phyloP scores from a whole-genome alignment of 2,113 vertebrate species.

The Pterocles gutturalis region DNA sequence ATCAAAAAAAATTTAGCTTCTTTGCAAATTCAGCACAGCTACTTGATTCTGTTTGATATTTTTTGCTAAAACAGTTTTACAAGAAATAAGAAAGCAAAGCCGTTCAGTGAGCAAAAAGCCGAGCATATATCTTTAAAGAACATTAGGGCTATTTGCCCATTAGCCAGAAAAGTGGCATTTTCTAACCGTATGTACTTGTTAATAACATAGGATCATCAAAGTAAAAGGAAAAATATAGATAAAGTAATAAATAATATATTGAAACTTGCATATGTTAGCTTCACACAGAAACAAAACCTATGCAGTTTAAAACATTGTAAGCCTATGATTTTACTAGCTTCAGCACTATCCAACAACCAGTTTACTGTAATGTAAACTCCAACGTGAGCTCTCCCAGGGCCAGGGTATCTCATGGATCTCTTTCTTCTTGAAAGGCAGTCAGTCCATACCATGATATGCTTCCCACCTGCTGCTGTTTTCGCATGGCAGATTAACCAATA shows the following conservation, averaged over 20 bases:
- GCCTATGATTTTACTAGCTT: neutral
- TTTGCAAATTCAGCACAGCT: neutral
- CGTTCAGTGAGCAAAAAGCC: neutral
- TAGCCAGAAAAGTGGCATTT: neutral
- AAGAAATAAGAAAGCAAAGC: neutral
- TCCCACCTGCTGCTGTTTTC: neutral
- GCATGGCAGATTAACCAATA: neutral
- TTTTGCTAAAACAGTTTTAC: neutral
- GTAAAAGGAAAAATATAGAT: neutral
- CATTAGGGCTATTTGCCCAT: neutral
- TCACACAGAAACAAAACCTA: neutral
- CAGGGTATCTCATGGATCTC: neutral
- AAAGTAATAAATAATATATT: neutral
- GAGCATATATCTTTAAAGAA: neutral
- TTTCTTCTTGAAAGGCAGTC: neutral
- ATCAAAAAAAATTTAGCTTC: neutral
- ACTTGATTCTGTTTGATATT: neutral
- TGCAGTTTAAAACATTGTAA: neutral
- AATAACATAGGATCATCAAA: neutral
- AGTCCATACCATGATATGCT: accelerated
- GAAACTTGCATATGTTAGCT: neutral
- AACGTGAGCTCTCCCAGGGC: neutral
- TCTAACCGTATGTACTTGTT: neutral
- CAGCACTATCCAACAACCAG: neutral
- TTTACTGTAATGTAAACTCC: neutral